Base-by-base conservation (phyloP, 2,888 invertebrate genomes). In the Callyntrura sp. region DNA sequence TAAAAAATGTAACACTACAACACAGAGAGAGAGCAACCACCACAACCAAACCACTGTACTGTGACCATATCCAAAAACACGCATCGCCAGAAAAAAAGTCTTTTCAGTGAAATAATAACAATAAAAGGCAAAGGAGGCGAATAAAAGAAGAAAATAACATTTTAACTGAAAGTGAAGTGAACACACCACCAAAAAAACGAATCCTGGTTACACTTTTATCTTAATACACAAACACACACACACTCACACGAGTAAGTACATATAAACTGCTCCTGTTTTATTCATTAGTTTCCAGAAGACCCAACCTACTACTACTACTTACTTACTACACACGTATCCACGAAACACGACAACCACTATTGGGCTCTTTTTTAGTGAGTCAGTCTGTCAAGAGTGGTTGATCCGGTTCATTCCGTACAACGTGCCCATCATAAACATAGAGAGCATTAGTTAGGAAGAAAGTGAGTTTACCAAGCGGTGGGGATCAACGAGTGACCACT, bases 251-350 rank as follows among this genome's bases (percentile, higher is more conserved):
- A n/a, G n/a, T n/a, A n/a, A n/a, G n/a, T n/a, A n/a, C n/a, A n/a
- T n/a, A n/a, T n/a, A 70, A 70, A 43, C 43, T 70, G 43, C 43
- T n/a, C 43, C 68, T 70, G 68, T 70, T 70, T 70, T 70, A 70
- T 70, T 70, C 68, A 70, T 70, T 70, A 70, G 68, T 70, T 70
- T 70, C 43, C 68, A 35, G 43, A 43, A 43, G 43, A 17, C 12
- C 9, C 6, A 2, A 35, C 2, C 35, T 35, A 35, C 35, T 35
- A 35, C 35, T 35, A 35, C 35, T 35, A 35, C 35, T n/a, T n/a
- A 35, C 35, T n/a, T n/a, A n/a, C n/a, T n/a, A 35, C 35, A 35
- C 35, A 35, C 35, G 35, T 35, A 6, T 6, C 35, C 0, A 28
- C 12, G 62, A 65, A 28, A 28, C 35, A 35, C 35, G 62, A 65